Evolutionary conservation across 2,888 invertebrate genomes (phyloP).

Genomic region (Cerastoderma edule): DNA sequence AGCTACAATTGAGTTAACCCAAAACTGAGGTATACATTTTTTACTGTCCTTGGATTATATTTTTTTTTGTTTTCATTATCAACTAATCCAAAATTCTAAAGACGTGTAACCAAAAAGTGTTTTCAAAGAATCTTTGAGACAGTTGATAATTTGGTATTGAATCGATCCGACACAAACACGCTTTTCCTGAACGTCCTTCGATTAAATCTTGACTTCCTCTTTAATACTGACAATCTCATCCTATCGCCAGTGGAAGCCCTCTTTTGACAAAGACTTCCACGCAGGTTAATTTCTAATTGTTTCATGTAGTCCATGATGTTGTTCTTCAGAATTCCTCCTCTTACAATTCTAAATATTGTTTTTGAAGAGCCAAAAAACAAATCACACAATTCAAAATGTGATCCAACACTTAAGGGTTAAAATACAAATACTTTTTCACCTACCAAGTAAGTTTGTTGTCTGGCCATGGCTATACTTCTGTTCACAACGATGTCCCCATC

Average conservation of each 20-base stretch:
- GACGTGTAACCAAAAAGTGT: too few relatives aligned
- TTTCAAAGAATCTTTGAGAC: too few relatives aligned
- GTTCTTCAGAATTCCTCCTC: too few relatives aligned
- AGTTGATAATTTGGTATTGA: conserved; percentile 36
- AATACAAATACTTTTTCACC: conserved; percentile 36
- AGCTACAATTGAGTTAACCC: too few relatives aligned
- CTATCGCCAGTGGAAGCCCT: conserved; percentile 3
- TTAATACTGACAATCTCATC: not conserved
- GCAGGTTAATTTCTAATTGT: conserved; percentile 4
- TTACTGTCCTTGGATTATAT: too few relatives aligned
- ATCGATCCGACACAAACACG: conserved; percentile 43
- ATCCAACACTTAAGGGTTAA: too few relatives aligned
- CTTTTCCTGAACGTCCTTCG: conserved; percentile 1
- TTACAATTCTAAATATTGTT: too few relatives aligned
- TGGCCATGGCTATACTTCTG: conserved; percentile 65
- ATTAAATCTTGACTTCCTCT: not conserved
- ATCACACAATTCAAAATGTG: too few relatives aligned
- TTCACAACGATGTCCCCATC: conserved; percentile 71
- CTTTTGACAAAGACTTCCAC: not conserved
- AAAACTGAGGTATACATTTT: too few relatives aligned
- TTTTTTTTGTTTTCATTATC: too few relatives aligned
- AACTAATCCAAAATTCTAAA: too few relatives aligned
- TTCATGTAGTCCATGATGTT: conserved; percentile 21
- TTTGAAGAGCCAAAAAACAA: too few relatives aligned
- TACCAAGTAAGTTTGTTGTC: conserved; percentile 70